These are phyloP conservation scores for Lepisosteus osseus DNA, from an alignment of 2,113 vertebrate species.

Conservation along the genomic window DNA sequence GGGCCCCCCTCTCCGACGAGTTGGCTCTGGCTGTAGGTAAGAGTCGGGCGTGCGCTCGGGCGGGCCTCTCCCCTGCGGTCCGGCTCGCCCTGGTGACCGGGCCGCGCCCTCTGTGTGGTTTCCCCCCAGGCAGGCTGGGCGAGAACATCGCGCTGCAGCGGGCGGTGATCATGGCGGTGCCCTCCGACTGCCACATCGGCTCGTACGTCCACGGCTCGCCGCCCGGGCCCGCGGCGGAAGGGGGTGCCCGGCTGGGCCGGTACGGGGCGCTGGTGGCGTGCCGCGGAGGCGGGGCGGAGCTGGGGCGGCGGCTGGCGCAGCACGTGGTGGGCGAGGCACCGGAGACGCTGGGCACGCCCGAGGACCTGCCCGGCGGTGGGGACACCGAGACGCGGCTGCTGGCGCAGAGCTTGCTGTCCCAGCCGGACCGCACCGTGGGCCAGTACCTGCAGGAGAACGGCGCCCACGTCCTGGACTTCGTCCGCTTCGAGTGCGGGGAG, in stretches of 20 bases:
- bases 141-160: constrained; percentile 81
- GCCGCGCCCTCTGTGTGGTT: background rate
- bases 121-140: constrained; percentile 73
- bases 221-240: constrained; percentile 29
- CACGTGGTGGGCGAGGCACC: constrained; percentile 85
- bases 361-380: constrained; percentile 70
- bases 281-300: constrained; percentile 54
- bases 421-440: constrained; percentile 77
- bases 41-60: background rate
- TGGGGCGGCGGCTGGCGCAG: constrained; percentile 78
- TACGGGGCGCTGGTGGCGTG: constrained; percentile 81
- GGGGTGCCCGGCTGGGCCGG: constrained; percentile 69
- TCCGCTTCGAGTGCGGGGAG: constrained; percentile 84
- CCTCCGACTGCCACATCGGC: constrained; percentile 73
- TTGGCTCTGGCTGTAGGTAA: constrained; percentile 57
- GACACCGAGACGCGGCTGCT: constrained; percentile 81
- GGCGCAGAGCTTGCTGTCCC: constrained; percentile 75
- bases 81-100: too few species aligned
- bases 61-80: too few species aligned
- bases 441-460: constrained; percentile 72
- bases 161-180: constrained; percentile 70
- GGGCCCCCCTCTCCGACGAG: constrained; percentile 67
- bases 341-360: constrained; percentile 71
- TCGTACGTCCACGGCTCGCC: constrained; percentile 72
- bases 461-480: constrained; percentile 78